Conservation (phyloP, 2,797 vertebrate species). For the Notolepis coatsorum region DNA sequence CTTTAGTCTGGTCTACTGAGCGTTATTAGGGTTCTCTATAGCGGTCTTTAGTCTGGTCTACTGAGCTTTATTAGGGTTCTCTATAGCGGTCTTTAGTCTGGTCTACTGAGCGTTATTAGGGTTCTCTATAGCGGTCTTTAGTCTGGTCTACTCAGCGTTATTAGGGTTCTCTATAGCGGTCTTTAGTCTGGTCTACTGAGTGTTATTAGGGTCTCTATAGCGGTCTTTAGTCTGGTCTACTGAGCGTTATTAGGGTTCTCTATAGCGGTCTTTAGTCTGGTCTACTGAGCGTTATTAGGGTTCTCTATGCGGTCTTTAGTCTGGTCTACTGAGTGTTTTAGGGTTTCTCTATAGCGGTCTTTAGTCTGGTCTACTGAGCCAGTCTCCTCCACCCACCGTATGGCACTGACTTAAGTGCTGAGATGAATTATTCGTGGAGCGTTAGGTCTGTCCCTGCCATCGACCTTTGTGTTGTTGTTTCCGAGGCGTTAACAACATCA, state of each 20-base stretch:
- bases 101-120: slow-evolving; percentile 51
- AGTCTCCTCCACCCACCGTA: slow-evolving; percentile 34
- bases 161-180: slow-evolving; percentile 52
- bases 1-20: slow-evolving; percentile 40
- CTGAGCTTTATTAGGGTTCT: slow-evolving; percentile 52
- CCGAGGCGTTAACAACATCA: slow-evolving; percentile 49
- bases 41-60: slow-evolving; percentile 44
- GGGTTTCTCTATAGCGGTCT: slow-evolving; percentile 51
- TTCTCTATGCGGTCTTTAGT: slow-evolving; percentile 50
- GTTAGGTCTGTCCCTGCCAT: slow-evolving; percentile 43
- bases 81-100: slow-evolving; percentile 49
- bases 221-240: slow-evolving; percentile 44
- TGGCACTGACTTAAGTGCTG: slow-evolving; percentile 37
- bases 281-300: slow-evolving; percentile 53
- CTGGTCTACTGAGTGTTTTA: slow-evolving; percentile 55
- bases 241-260: slow-evolving; percentile 52
- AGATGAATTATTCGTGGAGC: slow-evolving; percentile 9
- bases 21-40: slow-evolving; percentile 54
- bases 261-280: slow-evolving; percentile 49
- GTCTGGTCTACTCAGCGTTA: slow-evolving; percentile 45
- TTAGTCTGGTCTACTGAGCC: slow-evolving; percentile 36
- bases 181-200: slow-evolving; percentile 40
- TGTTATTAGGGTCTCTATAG: slow-evolving; percentile 54
- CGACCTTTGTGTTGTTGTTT: slow-evolving; percentile 27
- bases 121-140: slow-evolving; percentile 50